These are phyloP conservation scores for Cosmorhoe ocellata DNA, from an alignment of 2,888 invertebrate genomes.

Conservation along the genomic window DNA sequence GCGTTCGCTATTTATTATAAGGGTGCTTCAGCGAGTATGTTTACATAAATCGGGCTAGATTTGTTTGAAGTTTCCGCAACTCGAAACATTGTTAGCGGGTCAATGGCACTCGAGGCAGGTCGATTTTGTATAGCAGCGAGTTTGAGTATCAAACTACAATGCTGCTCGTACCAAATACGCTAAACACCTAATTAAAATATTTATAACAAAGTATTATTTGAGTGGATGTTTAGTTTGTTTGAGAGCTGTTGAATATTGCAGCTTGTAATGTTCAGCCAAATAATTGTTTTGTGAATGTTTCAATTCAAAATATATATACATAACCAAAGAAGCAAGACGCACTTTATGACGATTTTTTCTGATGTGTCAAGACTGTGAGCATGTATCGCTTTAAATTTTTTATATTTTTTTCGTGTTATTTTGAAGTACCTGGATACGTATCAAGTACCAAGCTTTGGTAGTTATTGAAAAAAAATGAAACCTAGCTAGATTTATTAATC, in stretches of 20 bases:
- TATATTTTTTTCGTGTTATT: too few relatives aligned
- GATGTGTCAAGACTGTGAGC: too few relatives aligned
- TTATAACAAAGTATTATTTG: neutral
- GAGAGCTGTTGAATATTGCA: constrained; percentile 5
- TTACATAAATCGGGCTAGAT: constrained; percentile 9
- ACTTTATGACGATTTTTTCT: too few relatives aligned
- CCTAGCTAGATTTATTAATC: too few relatives aligned
- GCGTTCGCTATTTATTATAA: constrained; percentile 3
- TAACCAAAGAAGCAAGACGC: too few relatives aligned
- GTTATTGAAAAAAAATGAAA: too few relatives aligned
- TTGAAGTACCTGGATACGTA: too few relatives aligned
- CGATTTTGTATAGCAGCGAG: constrained; percentile 35
- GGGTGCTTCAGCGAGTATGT: constrained; percentile 3
- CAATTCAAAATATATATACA: neutral
- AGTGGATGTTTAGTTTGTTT: constrained; percentile 4
- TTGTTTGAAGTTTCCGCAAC: constrained; percentile 18
- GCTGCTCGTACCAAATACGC: neutral
- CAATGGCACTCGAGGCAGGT: constrained; percentile 18
- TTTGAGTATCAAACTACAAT: constrained; percentile 27
- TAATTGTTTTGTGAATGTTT: too few relatives aligned
- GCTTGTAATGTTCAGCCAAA: neutral
- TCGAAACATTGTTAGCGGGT: constrained; percentile 20
- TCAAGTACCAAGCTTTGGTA: too few relatives aligned
- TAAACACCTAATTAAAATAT: too few relatives aligned
- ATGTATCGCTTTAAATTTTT: too few relatives aligned